Evolutionary conservation across 2,113 vertebrate genomes (phyloP).

Genomic region (Elanus axillaris): DNA sequence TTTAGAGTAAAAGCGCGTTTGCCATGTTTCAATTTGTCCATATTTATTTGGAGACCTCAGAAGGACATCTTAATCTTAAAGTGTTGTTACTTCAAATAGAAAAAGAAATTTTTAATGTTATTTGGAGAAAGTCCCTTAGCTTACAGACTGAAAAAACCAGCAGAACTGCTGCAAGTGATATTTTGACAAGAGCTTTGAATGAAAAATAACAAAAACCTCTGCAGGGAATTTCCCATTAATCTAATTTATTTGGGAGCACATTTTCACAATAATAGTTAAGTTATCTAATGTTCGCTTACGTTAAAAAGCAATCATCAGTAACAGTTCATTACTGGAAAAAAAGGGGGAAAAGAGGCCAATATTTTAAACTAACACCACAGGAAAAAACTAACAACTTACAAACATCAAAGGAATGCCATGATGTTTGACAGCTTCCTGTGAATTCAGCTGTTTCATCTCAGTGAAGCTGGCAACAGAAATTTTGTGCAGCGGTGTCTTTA

Average conservation of each 20-base stretch:
- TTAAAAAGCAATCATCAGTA: conserved; percentile 60
- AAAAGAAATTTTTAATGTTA: conserved; percentile 27
- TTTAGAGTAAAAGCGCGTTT: not conserved
- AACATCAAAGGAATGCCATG: conserved; percentile 35
- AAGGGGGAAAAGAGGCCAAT: not conserved
- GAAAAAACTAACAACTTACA: conserved; percentile 14
- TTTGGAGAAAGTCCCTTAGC: conserved; percentile 11
- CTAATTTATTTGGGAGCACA: conserved; percentile 69
- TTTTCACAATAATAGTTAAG: conserved; percentile 69
- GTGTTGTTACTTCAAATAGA: conserved; percentile 16
- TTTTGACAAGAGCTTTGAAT: conserved; percentile 59
- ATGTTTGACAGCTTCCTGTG: conserved; percentile 38
- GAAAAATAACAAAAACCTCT: conserved; percentile 69
- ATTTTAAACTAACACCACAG: conserved; percentile 38
- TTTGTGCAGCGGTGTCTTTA: not conserved
- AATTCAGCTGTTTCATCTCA: conserved; percentile 34
- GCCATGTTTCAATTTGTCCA: not conserved
- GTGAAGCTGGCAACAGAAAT: conserved; percentile 33
- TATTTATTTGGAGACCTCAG: conserved; percentile 12
- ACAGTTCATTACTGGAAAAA: conserved; percentile 56
- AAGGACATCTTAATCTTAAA: not conserved
- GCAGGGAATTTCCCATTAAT: conserved; percentile 68
- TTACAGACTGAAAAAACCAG: not conserved
- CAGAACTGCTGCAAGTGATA: conserved; percentile 8
- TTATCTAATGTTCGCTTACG: conserved; percentile 59